phyloP scores from a whole-genome alignment of 2,888 invertebrate genomes.

The Aleiodes alternator region DNA sequence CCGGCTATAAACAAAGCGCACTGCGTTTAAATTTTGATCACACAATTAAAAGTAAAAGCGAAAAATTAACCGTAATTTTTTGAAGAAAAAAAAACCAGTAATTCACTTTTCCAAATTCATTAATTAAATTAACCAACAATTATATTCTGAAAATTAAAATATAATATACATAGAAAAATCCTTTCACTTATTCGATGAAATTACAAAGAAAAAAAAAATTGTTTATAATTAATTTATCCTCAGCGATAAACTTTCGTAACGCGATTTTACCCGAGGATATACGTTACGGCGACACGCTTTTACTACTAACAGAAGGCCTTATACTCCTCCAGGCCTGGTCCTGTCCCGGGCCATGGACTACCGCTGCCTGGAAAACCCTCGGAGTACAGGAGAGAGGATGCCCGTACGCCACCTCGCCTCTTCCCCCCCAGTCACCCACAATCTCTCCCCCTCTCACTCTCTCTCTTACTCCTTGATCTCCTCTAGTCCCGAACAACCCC shows the following conservation, averaged over 20 bases:
- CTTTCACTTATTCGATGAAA: background rate
- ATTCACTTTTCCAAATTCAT: background rate
- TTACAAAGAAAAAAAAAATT: background rate
- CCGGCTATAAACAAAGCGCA: background rate
- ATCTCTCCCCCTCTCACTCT: conserved; percentile 45
- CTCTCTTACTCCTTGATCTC: conserved; percentile 55
- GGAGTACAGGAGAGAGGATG: conserved; percentile 67
- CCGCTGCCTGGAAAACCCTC: conserved; percentile 72
- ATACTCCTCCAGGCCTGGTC: conserved; percentile 61
- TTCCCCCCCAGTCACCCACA: conserved; percentile 9
- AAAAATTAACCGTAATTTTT: background rate
- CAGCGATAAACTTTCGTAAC: background rate
- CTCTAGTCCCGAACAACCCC: conserved; percentile 20
- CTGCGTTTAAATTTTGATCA: background rate
- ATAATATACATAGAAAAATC: background rate
- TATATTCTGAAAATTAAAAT: background rate
- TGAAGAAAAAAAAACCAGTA: background rate
- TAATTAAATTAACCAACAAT: background rate
- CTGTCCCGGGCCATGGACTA: conserved; percentile 74
- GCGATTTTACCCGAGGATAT: background rate
- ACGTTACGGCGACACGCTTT: too few relatives aligned
- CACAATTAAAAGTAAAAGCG: background rate
- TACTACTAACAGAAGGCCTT: background rate
- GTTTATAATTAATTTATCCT: too few relatives aligned
- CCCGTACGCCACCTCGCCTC: conserved; percentile 59